These are phyloP conservation scores for Columba janthina DNA, from an alignment of 2,113 vertebrate species.

Conservation along the genomic window DNA sequence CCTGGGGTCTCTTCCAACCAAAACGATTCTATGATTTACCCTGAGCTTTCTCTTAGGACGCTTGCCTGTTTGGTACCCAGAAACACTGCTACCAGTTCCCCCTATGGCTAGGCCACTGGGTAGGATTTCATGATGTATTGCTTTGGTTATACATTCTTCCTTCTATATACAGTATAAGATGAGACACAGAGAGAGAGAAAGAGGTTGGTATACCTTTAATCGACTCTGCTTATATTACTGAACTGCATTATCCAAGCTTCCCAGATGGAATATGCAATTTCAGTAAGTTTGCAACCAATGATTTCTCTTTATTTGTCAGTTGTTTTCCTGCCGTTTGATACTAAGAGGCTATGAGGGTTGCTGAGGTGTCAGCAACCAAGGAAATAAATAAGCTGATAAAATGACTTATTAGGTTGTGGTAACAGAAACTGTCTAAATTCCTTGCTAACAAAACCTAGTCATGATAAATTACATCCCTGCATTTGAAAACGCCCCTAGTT, in stretches of 20 bases:
- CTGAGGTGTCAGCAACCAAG: neutral
- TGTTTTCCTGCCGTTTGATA: slow-evolving; percentile 20
- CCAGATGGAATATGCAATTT: slow-evolving; percentile 43
- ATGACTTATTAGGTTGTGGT: slow-evolving; percentile 8
- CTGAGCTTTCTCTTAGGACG: neutral
- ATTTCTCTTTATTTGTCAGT: slow-evolving; percentile 57
- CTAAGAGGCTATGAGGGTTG: neutral
- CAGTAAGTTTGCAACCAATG: slow-evolving; percentile 20
- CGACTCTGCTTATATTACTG: neutral
- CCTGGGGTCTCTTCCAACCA: too few species aligned
- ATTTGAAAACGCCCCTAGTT: slow-evolving; percentile 18
- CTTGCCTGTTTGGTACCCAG: neutral
- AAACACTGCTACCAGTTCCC: neutral
- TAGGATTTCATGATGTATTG: neutral
- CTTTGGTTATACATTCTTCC: neutral
- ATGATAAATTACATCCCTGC: slow-evolving; percentile 34
- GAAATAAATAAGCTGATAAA: slow-evolving; percentile 49
- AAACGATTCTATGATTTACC: neutral
- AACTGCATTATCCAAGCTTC: slow-evolving; percentile 43
- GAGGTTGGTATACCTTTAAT: neutral
- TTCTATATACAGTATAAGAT: neutral
- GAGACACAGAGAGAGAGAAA: neutral
- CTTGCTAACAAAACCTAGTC: slow-evolving; percentile 23
- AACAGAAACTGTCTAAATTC: slow-evolving; percentile 38
- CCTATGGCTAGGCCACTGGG: neutral